Base-by-base conservation (phyloP, 2,113 vertebrate genomes). In the Aegithalos caudatus region DNA sequence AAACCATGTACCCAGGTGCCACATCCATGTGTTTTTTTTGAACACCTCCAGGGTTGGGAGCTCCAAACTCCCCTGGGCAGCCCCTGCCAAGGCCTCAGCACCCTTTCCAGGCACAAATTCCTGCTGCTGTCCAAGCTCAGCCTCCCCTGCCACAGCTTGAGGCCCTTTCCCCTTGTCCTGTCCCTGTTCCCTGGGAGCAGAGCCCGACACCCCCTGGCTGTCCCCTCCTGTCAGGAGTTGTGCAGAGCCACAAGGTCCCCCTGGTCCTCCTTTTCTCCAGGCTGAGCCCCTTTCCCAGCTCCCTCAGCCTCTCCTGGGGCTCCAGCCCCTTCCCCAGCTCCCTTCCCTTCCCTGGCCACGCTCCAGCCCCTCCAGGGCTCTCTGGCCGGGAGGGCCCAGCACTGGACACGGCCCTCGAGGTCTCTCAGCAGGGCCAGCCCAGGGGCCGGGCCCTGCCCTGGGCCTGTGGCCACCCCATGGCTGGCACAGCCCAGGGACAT, bases 11-110 rank as follows among this genome's bases (percentile, higher is more conserved):
- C 45, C 5, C 28, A 20, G 3, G 8, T 33, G 44, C 22, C 44
- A 44, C 27, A 11, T 31, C 10, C 31, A 23, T 0, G 0, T 18
- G 5, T 0, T 4, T 22, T 4, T 22, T 48, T 42, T 29, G 20
- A 9, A 24, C 15, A 4, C 6, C 0, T 56, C 2, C n/a, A 65
- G 58, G 8, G 0, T 0, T 14, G 8, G 42, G 2, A 0, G 48
- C 29, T 35, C 6, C 42, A 74, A 1, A n/a, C 0, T 29, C 54
- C 40, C 58, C 48, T 54, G 48, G 48, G 48, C 69, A 73, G 48
- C 40, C 58, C 40, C 40, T 84, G 33, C 18, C 67, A 54, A 62
- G 12, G 67, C 47, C 12, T 60, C 18, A 81, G 35, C 65, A 42
- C 2, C 35, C 35, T 60, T 70, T 58, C 14, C 28, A 42, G 18